phyloP scores from a whole-genome alignment of 2,888 invertebrate genomes.

The Onthophagus sagittarius region DNA sequence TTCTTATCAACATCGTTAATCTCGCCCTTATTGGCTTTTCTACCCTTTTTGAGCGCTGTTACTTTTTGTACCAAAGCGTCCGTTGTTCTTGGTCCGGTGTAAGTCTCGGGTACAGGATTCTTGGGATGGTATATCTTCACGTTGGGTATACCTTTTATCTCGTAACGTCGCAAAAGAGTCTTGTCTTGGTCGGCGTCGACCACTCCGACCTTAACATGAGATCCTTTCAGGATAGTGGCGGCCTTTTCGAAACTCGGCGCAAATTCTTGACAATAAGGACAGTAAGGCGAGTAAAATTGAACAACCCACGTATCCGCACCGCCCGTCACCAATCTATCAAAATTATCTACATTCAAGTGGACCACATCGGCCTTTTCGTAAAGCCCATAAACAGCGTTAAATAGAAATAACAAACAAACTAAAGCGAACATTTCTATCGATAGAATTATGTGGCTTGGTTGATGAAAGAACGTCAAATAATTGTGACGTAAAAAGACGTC shows the following conservation, averaged over 20 bases:
- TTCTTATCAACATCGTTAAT: background rate
- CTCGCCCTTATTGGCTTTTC: background rate
- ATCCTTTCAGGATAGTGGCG: slow-evolving; percentile 22
- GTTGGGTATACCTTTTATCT: slow-evolving; percentile 27
- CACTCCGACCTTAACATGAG: slow-evolving; percentile 27
- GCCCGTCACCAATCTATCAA: slow-evolving; percentile 25
- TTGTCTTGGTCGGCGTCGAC: slow-evolving; percentile 27
- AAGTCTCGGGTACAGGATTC: slow-evolving; percentile 24
- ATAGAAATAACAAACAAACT: slow-evolving; percentile 7
- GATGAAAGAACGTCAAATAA: background rate
- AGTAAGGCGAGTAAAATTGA: slow-evolving; percentile 30
- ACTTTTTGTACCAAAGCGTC: slow-evolving; percentile 23
- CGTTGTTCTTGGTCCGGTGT: slow-evolving; percentile 27
- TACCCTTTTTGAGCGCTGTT: slow-evolving; percentile 8
- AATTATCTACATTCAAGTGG: slow-evolving; percentile 24
- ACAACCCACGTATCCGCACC: slow-evolving; percentile 29
- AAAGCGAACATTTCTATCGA: background rate
- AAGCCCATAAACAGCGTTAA: slow-evolving; percentile 10
- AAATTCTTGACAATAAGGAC: slow-evolving; percentile 29
- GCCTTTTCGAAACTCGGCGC: slow-evolving; percentile 30
- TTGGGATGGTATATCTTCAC: slow-evolving; percentile 29
- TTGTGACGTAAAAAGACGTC: background rate
- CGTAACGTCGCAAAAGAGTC: slow-evolving; percentile 21
- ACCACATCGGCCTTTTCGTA: slow-evolving; percentile 20
- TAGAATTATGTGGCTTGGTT: background rate